Evolutionary conservation across 2,113 vertebrate species (phyloP).

Genomic region (Ciconia stormi): DNA sequence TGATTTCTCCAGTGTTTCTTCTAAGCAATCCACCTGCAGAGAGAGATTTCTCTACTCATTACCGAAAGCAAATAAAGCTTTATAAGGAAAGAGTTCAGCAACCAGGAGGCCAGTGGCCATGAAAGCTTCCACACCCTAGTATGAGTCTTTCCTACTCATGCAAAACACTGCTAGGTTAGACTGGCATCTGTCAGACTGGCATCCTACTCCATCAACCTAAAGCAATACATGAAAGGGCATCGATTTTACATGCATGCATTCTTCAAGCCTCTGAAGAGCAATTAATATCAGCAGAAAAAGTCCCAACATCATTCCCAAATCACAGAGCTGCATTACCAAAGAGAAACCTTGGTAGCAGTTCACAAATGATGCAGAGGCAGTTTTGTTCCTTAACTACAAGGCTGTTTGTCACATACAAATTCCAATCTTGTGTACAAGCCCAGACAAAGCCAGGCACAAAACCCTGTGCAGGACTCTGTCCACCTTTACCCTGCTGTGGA

Average conservation of each 20-base stretch:
- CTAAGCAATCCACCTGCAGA: conserved; percentile 89
- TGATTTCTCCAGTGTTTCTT: conserved; percentile 83
- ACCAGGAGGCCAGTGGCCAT: neutral
- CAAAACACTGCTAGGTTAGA: neutral
- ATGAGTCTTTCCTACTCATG: neutral
- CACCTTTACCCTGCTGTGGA: neutral
- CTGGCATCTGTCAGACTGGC: neutral
- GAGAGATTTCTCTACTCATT: neutral
- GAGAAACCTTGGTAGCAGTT: neutral
- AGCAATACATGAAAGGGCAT: neutral
- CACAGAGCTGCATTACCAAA: neutral
- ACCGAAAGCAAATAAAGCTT: neutral
- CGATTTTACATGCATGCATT: neutral
- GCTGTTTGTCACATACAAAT: neutral
- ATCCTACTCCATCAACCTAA: neutral
- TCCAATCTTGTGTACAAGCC: neutral
- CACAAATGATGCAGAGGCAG: neutral
- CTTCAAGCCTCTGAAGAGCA: neutral
- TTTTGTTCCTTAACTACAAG: neutral
- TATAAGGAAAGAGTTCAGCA: neutral
- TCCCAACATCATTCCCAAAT: neutral
- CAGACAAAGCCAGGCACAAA: neutral
- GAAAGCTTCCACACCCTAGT: neutral
- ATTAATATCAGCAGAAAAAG: neutral
- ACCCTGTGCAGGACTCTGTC: neutral